These are phyloP conservation scores for Sparus aurata DNA, from an alignment of 2,797 vertebrate species.

Conservation along the genomic window DNA sequence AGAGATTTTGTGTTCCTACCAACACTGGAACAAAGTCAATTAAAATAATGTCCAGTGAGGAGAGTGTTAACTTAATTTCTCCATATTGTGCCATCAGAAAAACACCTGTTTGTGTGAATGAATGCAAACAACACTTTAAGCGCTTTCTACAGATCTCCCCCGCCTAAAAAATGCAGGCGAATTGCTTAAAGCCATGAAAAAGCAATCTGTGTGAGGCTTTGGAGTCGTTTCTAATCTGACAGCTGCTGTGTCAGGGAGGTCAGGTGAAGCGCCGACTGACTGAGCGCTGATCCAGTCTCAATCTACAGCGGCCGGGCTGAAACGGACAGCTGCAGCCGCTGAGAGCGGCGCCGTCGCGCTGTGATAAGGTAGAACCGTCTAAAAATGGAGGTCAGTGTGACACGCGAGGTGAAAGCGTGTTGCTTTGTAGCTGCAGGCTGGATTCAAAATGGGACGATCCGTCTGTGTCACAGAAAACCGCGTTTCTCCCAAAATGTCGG, in stretches of 20 bases:
- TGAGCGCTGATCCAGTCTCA: not conserved
- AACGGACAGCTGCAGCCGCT: slow-evolving; percentile 10
- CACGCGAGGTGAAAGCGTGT: slow-evolving; percentile 17
- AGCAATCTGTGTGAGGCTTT: not conserved
- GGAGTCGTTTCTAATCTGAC: not conserved
- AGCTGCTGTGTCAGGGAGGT: slow-evolving; percentile 16
- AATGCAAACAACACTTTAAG: too few relatives aligned
- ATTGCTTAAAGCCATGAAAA: not conserved
- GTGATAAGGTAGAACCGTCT: slow-evolving; percentile 12
- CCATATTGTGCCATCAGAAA: too few relatives aligned
- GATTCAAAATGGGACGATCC: slow-evolving; percentile 1
- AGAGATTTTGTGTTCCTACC: too few relatives aligned
- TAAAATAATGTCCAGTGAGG: too few relatives aligned
- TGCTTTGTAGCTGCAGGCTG: slow-evolving; percentile 13
- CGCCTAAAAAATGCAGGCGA: too few relatives aligned
- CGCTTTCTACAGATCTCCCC: too few relatives aligned
- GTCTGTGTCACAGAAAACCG: slow-evolving; percentile 14
- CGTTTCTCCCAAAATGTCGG: not conserved
- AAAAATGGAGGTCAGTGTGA: slow-evolving; percentile 63
- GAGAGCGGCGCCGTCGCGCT: not conserved
- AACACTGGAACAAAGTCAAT: too few relatives aligned
- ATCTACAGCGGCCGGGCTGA: not conserved
- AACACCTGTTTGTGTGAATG: too few relatives aligned
- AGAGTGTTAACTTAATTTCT: too few relatives aligned
- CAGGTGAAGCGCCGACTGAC: not conserved